These are phyloP conservation scores for Musca vetustissima DNA, from an alignment of 1,140 invertebrate species.

Conservation along the genomic window DNA sequence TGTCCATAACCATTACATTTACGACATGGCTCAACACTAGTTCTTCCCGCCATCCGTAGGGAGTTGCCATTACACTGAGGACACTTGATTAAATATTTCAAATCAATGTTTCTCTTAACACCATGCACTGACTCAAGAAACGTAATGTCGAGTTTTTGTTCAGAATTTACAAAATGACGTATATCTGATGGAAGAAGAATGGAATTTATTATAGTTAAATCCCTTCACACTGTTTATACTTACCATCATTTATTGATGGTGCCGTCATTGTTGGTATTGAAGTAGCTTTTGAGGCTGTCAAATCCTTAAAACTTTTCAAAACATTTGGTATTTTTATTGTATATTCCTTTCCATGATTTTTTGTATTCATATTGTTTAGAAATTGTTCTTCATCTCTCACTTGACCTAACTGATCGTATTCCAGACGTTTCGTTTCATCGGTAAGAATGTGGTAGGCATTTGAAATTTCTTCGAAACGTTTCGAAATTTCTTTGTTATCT, in stretches of 20 bases:
- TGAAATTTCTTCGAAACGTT: conserved; percentile 84
- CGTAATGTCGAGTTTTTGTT: conserved; percentile 34
- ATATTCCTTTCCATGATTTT: background rate
- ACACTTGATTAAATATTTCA: conserved; percentile 44
- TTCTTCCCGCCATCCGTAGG: conserved; percentile 37
- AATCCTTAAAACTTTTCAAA: background rate
- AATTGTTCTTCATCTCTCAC: conserved; percentile 43
- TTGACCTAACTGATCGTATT: conserved; percentile 66
- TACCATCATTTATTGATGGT: conserved; percentile 25
- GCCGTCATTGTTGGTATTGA: background rate
- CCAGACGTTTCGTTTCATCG: conserved; percentile 69
- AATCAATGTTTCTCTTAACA: conserved; percentile 42
- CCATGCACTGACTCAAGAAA: conserved; percentile 46
- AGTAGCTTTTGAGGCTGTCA: background rate
- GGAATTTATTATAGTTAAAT: background rate
- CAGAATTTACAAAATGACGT: conserved; percentile 33
- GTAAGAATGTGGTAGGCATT: conserved; percentile 84
- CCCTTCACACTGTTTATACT: background rate
- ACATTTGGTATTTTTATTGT: conserved; percentile 11
- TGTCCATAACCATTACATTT: conserved; percentile 48
- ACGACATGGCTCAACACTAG: conserved; percentile 43
- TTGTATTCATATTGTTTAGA: conserved; percentile 30
- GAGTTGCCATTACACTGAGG: conserved; percentile 47
- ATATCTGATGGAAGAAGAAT: conserved; percentile 30
- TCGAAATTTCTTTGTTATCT: conserved; percentile 67